Conservation (phyloP, 2,888 invertebrate genomes). For the Morpho deidamia region DNA sequence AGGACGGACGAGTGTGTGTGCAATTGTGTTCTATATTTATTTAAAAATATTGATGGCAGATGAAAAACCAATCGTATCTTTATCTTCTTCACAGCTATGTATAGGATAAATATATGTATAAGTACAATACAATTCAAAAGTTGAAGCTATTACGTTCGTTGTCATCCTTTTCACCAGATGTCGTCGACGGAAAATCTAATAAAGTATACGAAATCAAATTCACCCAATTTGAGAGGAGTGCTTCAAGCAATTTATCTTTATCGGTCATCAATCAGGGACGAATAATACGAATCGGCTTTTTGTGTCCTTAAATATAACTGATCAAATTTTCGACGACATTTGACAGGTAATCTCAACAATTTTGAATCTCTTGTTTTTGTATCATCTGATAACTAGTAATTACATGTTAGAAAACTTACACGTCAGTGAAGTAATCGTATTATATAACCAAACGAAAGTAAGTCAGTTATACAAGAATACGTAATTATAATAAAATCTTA, state of each 20-base stretch:
- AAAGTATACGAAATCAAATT: slow-evolving; percentile 37
- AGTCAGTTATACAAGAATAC: slow-evolving; percentile 13
- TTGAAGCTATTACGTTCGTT: too few relatives aligned
- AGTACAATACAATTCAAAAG: too few relatives aligned
- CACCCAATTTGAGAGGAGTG: slow-evolving; percentile 57
- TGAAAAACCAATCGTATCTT: too few relatives aligned
- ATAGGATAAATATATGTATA: too few relatives aligned
- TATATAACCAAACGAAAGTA: slow-evolving; percentile 15
- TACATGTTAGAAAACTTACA: not conserved
- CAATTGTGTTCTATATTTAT: too few relatives aligned
- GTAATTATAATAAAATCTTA: slow-evolving; percentile 2
- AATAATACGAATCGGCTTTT: slow-evolving; percentile 15
- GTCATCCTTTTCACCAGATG: not conserved
- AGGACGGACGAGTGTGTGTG: too few relatives aligned
- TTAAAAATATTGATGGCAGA: too few relatives aligned
- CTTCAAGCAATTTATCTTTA: slow-evolving; percentile 54
- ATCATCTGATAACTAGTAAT: too few relatives aligned
- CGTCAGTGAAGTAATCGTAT: slow-evolving; percentile 1
- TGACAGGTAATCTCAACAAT: too few relatives aligned
- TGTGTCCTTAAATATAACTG: not conserved
- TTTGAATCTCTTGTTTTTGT: too few relatives aligned
- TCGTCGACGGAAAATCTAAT: slow-evolving; percentile 3
- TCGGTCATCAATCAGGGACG: slow-evolving; percentile 43
- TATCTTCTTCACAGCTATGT: too few relatives aligned
- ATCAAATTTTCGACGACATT: not conserved